These are phyloP conservation scores for Papilio demoleus DNA, from an alignment of 2,888 invertebrate genomes.

Conservation along the genomic window DNA sequence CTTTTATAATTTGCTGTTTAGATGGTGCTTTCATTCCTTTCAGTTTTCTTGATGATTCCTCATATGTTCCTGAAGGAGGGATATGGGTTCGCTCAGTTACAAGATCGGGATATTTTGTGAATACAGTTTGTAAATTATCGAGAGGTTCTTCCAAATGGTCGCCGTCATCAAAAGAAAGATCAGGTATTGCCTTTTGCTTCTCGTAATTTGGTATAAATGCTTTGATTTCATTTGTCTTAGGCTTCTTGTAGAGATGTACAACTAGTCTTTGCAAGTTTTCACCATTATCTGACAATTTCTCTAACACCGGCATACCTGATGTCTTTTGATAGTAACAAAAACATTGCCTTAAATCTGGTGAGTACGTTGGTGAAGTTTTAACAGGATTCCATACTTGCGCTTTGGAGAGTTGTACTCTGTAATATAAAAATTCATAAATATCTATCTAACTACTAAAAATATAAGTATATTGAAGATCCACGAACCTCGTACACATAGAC, in stretches of 20 bases:
- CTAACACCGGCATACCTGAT: slow-evolving; percentile 44
- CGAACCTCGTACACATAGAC: slow-evolving; percentile 29
- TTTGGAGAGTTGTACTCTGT: background rate
- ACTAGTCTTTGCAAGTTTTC: slow-evolving; percentile 57
- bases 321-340: slow-evolving; percentile 49
- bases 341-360: slow-evolving; percentile 47
- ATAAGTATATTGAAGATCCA: background rate
- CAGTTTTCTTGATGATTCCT: background rate
- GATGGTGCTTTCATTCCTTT: background rate
- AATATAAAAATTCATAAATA: background rate
- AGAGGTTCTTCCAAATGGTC: slow-evolving; percentile 45
- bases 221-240: slow-evolving; percentile 48
- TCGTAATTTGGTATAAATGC: slow-evolving; percentile 57
- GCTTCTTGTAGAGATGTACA: slow-evolving; percentile 59
- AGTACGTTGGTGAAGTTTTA: slow-evolving; percentile 35
- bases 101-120: slow-evolving; percentile 24
- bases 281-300: slow-evolving; percentile 48
- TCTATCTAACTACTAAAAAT: background rate
- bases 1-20: background rate
- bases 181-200: slow-evolving; percentile 62
- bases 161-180: slow-evolving; percentile 53
- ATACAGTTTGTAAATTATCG: slow-evolving; percentile 6
- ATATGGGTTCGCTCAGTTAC: background rate
- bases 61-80: slow-evolving; percentile 5
- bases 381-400: background rate